A percentile compares a stretch with the other conserved stretches of the same genome.
Conservation (phyloP, 2,113 vertebrate species). For the Anser brachyrhynchus region DNA sequence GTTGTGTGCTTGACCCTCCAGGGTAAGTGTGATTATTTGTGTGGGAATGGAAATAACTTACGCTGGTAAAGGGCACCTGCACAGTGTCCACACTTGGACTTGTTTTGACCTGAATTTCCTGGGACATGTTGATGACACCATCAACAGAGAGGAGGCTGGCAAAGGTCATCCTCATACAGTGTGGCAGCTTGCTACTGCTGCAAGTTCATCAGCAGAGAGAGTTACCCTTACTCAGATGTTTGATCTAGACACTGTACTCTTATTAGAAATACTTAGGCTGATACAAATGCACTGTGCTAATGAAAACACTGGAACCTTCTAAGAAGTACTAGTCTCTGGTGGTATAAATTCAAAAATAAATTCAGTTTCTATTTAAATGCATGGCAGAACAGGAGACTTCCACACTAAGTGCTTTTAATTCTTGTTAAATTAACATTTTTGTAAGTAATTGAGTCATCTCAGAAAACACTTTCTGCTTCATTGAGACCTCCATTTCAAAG, state of each 20-base stretch:
- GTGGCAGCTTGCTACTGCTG: neutral
- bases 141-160: neutral
- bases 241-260: neutral
- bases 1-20: neutral
- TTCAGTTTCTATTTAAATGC: constrained; percentile 15
- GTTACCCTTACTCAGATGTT: neutral
- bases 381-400: neutral
- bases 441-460: neutral
- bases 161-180: neutral
- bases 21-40: neutral
- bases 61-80: neutral
- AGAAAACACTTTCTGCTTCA: neutral
- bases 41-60: neutral
- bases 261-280: neutral
- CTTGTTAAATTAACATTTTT: neutral
- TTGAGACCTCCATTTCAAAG: neutral
- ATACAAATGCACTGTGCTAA: neutral
- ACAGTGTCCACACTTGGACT: neutral
- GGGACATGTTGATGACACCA: neutral
- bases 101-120: neutral
- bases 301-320: neutral
- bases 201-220: neutral
- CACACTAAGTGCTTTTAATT: neutral
- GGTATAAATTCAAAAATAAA: neutral
- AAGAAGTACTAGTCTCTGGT: neutral